Evolutionary conservation across 2,888 invertebrate genomes (phyloP), one percentile per base, ranked within the genome.

Genomic region (Geophilus truncorum): DNA sequence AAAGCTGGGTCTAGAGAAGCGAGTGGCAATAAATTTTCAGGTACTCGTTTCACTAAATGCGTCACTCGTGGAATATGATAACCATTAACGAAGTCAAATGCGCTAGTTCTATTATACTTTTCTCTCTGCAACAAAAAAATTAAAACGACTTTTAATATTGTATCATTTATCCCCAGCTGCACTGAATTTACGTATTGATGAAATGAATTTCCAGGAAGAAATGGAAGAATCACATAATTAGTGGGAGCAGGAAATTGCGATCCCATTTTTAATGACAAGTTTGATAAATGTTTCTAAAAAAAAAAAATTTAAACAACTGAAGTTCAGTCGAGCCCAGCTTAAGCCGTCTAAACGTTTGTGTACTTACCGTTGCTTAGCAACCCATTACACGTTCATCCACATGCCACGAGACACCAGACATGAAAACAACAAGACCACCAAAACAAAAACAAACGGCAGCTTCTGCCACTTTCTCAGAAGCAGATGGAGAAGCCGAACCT

Each of bases 201-300:
- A 18, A 78, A 78, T 3, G 78, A 23, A 18, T 34, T 34, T 36
- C 78, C 78, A 2, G 78, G 78, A 6, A 78, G 78, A 32, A 78
- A 78, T 15, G 78, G 78, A 1, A 78, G 78, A 36, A n/a, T 36
- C 18, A 78, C 78, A n/a, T 30, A 30, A 78, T 78, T 78, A 18
- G 34, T 78, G 5, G 78, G 78, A 18, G 34, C 34, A 6, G 32
- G 36, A 32, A 78, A 36, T 18, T 57, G 57, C 10, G 57, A 57
- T 2, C 57, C 57, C 57, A 57, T 57, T 18, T n/a, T 18, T 3
- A 57, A 4, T 40, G 36, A 40, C 1, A 9, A 40, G 10, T 12
- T 40, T 9, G 34, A 57, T 18, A 57, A 57, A 5, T 57, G 57
- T 57, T 57, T 57, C 57, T 18, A 21, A 18, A 57, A 21, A 23